These are phyloP conservation scores for Xenopus petersii DNA, from an alignment of 2,797 vertebrate genomes.

Conservation along the genomic window DNA sequence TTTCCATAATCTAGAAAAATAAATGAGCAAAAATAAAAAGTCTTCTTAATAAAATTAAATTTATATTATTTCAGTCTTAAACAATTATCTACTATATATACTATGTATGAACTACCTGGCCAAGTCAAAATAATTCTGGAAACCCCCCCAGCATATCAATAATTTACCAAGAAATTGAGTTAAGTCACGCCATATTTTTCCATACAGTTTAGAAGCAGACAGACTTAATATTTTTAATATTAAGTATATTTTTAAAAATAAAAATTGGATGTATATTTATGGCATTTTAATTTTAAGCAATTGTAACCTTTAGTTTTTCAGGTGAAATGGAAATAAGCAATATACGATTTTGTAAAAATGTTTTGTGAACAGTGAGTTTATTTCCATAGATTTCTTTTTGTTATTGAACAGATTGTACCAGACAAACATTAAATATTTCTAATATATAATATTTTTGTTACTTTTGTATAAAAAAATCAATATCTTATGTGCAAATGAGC, in stretches of 20 bases:
- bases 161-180: too few relatives aligned
- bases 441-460: slow-evolving; percentile 54
- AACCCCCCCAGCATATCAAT: too few relatives aligned
- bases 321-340: slow-evolving; percentile 75
- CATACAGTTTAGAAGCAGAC: too few relatives aligned
- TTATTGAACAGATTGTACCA: slow-evolving; percentile 64
- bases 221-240: too few relatives aligned
- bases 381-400: slow-evolving; percentile 54
- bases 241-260: too few relatives aligned
- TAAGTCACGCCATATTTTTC: too few relatives aligned
- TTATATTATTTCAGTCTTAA: too few relatives aligned
- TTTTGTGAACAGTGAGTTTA: slow-evolving; percentile 48
- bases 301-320: slow-evolving; percentile 27
- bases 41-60: too few relatives aligned
- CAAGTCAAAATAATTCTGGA: too few relatives aligned
- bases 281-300: background rate
- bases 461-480: slow-evolving; percentile 49
- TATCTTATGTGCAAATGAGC: slow-evolving; percentile 50
- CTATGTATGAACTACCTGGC: too few relatives aligned
- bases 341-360: slow-evolving; percentile 69
- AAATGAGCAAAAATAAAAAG: background rate
- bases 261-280: background rate
- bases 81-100: too few relatives aligned
- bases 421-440: slow-evolving; percentile 51
- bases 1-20: slow-evolving; percentile 68